Conservation (phyloP, 2,113 vertebrate species). For the Martes martes region DNA sequence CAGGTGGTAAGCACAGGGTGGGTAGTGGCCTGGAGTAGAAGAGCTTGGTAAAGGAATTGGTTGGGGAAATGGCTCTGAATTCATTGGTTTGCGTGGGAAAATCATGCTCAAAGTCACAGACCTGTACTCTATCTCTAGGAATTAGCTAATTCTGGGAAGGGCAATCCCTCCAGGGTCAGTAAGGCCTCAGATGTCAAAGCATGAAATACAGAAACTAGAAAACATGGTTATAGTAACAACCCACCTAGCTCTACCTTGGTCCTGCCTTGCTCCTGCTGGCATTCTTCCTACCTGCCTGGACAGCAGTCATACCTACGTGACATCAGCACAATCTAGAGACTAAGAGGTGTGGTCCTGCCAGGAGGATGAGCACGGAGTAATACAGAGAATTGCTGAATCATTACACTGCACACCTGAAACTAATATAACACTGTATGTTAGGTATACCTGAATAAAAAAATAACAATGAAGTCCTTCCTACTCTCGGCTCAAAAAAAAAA, state of each 20-base stretch:
- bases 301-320: neutral
- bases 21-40: neutral
- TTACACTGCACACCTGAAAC: neutral
- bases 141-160: neutral
- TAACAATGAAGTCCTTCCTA: neutral
- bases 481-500: neutral
- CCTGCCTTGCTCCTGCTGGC: neutral
- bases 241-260: neutral
- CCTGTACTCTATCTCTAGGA: neutral
- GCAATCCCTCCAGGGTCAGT: neutral
- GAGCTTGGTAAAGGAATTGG: neutral
- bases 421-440: neutral
- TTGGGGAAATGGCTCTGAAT: neutral
- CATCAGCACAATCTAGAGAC: neutral
- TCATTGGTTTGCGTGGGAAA: neutral
- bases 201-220: neutral
- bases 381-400: neutral
- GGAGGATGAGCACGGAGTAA: neutral
- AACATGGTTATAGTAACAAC: neutral
- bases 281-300: neutral
- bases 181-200: neutral
- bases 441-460: neutral
- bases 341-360: neutral
- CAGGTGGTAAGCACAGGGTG: neutral
- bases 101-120: neutral